Conservation (phyloP, 2,113 vertebrate genomes). For the Calonectris borealis region DNA sequence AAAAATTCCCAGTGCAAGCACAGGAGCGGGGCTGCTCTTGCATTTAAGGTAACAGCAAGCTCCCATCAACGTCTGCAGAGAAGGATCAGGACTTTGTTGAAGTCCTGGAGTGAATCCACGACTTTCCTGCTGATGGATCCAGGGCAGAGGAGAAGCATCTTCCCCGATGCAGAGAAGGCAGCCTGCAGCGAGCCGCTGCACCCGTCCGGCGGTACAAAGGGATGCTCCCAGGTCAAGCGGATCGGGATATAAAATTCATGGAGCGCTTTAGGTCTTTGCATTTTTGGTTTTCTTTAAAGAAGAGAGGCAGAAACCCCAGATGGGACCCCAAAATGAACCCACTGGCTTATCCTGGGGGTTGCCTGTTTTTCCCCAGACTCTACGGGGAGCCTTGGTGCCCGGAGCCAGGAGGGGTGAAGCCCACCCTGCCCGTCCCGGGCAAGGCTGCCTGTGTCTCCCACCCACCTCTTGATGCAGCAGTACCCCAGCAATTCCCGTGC, state of each 20-base stretch:
- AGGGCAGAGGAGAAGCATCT: neutral
- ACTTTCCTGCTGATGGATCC: neutral
- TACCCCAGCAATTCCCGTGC: neutral
- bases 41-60: neutral
- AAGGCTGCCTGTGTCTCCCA: neutral
- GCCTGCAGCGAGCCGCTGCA: neutral
- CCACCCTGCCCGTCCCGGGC: neutral
- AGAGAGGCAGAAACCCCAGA: neutral
- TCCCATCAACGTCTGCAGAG: neutral
- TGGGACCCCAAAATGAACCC: neutral
- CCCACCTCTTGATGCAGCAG: neutral
- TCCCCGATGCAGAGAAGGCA: neutral
- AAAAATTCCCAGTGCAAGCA: neutral
- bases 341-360: neutral
- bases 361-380: neutral
- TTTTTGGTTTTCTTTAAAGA: neutral
- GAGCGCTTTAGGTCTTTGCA: neutral
- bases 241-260: neutral
- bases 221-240: neutral
- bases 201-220: accelerated
- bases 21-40: neutral
- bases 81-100: neutral
- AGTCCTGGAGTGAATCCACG: neutral
- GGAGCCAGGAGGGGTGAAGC: neutral
- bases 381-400: neutral